Conservation (phyloP, 2,113 vertebrate species). For the Pardalotus punctatus region DNA sequence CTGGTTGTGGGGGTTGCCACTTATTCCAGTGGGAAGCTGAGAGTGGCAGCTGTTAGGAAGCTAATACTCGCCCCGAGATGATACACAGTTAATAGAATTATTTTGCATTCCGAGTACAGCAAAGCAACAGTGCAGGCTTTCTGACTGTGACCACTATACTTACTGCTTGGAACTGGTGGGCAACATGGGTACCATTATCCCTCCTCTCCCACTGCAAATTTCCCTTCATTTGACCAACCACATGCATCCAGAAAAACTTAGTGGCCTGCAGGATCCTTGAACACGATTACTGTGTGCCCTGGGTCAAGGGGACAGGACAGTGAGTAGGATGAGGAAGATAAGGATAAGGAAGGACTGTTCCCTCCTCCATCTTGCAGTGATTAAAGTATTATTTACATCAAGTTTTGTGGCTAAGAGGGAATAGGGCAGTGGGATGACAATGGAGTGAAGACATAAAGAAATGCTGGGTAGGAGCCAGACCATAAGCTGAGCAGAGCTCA, state of each 20-base stretch:
- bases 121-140: neutral
- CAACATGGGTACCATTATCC: neutral
- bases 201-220: neutral
- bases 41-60: slow-evolving; percentile 55
- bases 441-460: neutral
- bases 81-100: neutral
- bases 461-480: neutral
- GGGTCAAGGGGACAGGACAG: neutral
- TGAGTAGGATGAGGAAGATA: neutral
- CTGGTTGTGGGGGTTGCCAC: slow-evolving; percentile 23
- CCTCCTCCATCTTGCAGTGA: neutral
- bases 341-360: neutral
- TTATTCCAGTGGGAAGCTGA: slow-evolving; percentile 54
- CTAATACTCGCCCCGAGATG: slow-evolving; percentile 33
- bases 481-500: neutral
- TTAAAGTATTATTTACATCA: neutral
- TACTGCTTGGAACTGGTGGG: neutral
- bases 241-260: neutral
- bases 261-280: neutral
- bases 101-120: slow-evolving; percentile 16
- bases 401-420: neutral
- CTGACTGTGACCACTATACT: neutral
- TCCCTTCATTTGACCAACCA: neutral
- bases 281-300: neutral
- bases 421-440: neutral